A percentile compares a stretch with the other conserved stretches of the same genome.
Conservation (phyloP, 2,888 invertebrate genomes). For the Physocephala rufipes region DNA sequence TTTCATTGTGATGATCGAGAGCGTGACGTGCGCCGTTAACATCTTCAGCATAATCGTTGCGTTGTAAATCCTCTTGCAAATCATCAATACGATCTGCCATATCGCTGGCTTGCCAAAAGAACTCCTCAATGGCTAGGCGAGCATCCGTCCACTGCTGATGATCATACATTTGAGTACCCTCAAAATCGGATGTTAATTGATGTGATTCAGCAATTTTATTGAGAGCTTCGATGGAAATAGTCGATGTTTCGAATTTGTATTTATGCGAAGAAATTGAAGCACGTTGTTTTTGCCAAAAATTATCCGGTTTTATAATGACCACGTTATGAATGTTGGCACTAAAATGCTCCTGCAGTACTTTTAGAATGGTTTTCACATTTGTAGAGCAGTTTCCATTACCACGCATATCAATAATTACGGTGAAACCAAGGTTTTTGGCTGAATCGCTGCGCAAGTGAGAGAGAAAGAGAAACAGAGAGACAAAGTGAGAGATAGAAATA, state of each 20-base stretch:
- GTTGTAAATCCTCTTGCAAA: constrained; percentile 89
- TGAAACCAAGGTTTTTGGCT: constrained; percentile 81
- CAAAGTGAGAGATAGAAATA: no score
- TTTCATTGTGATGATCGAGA: constrained; percentile 91
- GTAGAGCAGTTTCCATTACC: constrained; percentile 83
- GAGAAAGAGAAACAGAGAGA: background rate
- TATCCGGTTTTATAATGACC: constrained; percentile 97
- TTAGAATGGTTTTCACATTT: constrained; percentile 96
- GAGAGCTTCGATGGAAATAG: constrained; percentile 95
- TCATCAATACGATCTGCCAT: constrained; percentile 91
- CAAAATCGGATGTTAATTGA: constrained; percentile 93
- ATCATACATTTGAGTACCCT: constrained; percentile 93
- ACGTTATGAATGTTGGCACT: constrained; percentile 92
- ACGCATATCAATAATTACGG: constrained; percentile 97
- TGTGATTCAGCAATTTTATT: constrained; percentile 91
- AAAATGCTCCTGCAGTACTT: constrained; percentile 96
- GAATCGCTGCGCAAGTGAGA: constrained; percentile 57
- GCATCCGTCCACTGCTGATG: constrained; percentile 98
- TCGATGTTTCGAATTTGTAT: constrained; percentile 98
- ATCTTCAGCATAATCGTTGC: constrained; percentile 95
- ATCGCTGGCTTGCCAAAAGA: constrained; percentile 95
- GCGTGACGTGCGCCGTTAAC: constrained; percentile 90
- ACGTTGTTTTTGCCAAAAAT: constrained; percentile 99
- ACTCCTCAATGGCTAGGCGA: constrained; percentile 91
- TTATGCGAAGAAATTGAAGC: constrained; percentile 97